These are phyloP conservation scores for Anisognathus igniventris DNA, from an alignment of 2,797 vertebrate species.

Conservation along the genomic window DNA sequence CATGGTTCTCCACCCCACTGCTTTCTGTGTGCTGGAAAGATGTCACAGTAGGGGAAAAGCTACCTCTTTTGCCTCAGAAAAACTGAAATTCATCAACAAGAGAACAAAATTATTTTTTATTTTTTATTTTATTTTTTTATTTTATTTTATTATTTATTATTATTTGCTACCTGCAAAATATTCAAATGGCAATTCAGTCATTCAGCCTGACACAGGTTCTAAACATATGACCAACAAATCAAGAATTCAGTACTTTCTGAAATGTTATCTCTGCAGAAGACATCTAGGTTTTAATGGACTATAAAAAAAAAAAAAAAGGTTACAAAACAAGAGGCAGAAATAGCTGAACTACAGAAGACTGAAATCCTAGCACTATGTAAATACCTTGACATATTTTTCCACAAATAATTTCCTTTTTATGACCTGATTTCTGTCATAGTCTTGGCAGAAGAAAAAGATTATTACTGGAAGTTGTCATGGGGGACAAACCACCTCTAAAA, in stretches of 20 bases:
- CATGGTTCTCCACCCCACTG: background rate
- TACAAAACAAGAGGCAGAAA: background rate
- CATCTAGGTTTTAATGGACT: background rate
- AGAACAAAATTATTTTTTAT: background rate
- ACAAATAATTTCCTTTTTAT: background rate
- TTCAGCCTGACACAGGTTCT: background rate
- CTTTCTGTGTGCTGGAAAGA: background rate
- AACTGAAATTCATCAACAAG: background rate
- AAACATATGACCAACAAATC: background rate
- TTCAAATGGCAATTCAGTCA: background rate
- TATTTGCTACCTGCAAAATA: background rate
- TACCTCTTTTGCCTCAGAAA: background rate
- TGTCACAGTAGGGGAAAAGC: background rate
- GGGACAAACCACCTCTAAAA: background rate
- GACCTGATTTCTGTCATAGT: background rate
- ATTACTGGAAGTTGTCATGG: background rate
- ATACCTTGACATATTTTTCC: background rate
- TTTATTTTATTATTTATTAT: too few species aligned
- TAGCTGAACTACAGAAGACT: background rate
- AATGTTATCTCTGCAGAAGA: background rate
- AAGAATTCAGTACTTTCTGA: background rate
- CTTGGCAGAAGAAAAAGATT: background rate
- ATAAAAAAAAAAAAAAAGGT: background rate
- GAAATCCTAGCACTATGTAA: background rate
- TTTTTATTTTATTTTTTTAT: too few species aligned